Conservation (phyloP, 2,888 invertebrate species). For the Cheiracanthium punctorium region DNA sequence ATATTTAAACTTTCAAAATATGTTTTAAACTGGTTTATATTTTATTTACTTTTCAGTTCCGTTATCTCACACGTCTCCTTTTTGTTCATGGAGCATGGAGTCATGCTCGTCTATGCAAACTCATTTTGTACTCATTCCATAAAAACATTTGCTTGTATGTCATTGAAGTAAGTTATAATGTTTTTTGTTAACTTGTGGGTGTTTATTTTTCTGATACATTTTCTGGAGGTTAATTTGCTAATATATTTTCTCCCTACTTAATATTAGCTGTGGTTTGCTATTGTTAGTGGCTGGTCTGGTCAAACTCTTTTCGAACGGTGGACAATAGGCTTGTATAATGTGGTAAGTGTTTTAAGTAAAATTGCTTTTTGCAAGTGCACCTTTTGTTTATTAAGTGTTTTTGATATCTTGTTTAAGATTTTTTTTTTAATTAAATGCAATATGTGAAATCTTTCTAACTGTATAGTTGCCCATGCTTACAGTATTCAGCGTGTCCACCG, state of each 20-base stretch:
- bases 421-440: background rate
- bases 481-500: too few species aligned
- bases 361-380: too few species aligned
- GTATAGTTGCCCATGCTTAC: too few species aligned
- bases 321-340: slow-evolving; percentile 98
- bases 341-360: slow-evolving; percentile 79
- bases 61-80: slow-evolving; percentile 90
- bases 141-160: slow-evolving; percentile 99
- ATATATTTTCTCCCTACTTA: slow-evolving; percentile 35
- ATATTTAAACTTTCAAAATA: too few species aligned
- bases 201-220: background rate
- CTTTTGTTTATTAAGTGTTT: too few species aligned
- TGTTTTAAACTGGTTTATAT: too few species aligned
- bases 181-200: background rate
- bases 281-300: slow-evolving; percentile 98
- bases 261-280: slow-evolving; percentile 92
- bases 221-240: background rate
- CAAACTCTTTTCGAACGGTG: slow-evolving; percentile 99
- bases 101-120: slow-evolving; percentile 96
- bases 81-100: slow-evolving; percentile 99
- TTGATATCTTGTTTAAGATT: background rate
- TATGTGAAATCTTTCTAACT: background rate
- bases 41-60: slow-evolving; percentile 83
- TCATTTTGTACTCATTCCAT: slow-evolving; percentile 99
- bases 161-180: slow-evolving; percentile 82